A percentile compares a stretch with the other conserved stretches of the same genome.
Conservation (phyloP, 1,140 invertebrate genomes). For the Ceratosolen fusciceps region DNA sequence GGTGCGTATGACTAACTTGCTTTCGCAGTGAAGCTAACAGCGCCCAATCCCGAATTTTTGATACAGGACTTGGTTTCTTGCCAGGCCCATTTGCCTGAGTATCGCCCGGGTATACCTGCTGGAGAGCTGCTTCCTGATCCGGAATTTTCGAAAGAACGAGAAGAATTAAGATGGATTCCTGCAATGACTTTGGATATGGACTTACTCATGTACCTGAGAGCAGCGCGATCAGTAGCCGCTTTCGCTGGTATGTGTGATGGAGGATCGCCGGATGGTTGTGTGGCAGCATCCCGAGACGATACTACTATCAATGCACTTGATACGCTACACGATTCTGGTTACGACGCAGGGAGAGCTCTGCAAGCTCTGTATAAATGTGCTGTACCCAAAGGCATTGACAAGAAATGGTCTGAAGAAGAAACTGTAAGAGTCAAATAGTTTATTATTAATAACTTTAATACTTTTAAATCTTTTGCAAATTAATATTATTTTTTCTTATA, state of each 20-base stretch:
- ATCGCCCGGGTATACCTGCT: constrained; percentile 79
- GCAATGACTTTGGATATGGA: constrained; percentile 92
- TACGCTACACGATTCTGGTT: constrained; percentile 93
- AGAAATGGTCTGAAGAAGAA: constrained; percentile 98
- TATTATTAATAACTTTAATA: not conserved
- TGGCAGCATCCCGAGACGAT: constrained; percentile 95
- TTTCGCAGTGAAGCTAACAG: constrained; percentile 70
- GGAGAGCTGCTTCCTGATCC: constrained; percentile 80
- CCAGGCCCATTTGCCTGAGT: constrained; percentile 86
- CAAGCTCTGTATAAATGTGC: constrained; percentile 97
- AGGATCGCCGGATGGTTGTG: constrained; percentile 94
- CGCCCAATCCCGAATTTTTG: constrained; percentile 69
- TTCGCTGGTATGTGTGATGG: constrained; percentile 99
- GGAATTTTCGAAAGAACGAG: constrained; percentile 82
- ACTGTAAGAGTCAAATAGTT: constrained; percentile 74
- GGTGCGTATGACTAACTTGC: constrained; percentile 65
- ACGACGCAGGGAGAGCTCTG: constrained; percentile 94
- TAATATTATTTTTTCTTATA: constrained; percentile 43
- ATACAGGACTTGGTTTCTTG: constrained; percentile 72
- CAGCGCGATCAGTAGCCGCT: constrained; percentile 94
- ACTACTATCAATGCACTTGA: constrained; percentile 98
- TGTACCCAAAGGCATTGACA: constrained; percentile 95
- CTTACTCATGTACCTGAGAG: constrained; percentile 96
- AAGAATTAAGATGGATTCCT: constrained; percentile 94
- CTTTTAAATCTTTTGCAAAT: constrained; percentile 22